Base-by-base conservation (phyloP, 1,140 invertebrate genomes). In the Heliconius hermathena region DNA sequence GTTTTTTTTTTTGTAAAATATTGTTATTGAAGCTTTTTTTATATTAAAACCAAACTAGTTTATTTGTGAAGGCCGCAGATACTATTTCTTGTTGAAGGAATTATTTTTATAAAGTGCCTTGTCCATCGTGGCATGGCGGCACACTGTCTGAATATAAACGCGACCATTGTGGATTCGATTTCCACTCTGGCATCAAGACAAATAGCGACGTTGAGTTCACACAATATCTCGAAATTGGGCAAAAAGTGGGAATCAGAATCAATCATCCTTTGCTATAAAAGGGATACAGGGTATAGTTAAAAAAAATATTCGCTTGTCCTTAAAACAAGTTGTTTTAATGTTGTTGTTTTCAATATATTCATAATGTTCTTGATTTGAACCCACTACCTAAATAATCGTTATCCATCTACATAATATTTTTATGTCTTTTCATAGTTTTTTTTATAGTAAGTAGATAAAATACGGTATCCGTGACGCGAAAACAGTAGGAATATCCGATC, bases 401-500 rank as follows among this genome's bases (percentile, higher is more conserved):
- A 46, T 46, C 0, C 13, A 46, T 46, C 3, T 2, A 46, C 41
- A 46, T 46, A 46, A 46, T 46, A 46, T 46, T 4, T 57, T n/a
- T 57, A n/a, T 16, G 2, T 22, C 3, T 22, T 57, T 22, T 11
- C 20, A n/a, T 4, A 26, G 0, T 26, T 26, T 29, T 26, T 60
- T 66, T 29, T 29, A 29, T 26, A 29, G 8, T n/a, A 57, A 52
- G 54, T 66, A 26, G 60, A 9, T 26, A 57, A n/a, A 33, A 46
- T 57, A 22, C 60, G 22, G 11, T 66, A 13, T 26, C 60, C 60
- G 60, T 66, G 60, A 66, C 60, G 60, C 22, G 60, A 26, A 60
- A 46, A 11, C n/a, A 60, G 57, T 60, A 60, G n/a, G 57, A 22
- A 60, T 60, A 60, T 26, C 22, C 60, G 60, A 66, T 79, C 73